Evolutionary conservation across 2,113 vertebrate genomes (phyloP), one percentile per base, ranked within the genome.

Genomic region (Gadus chalcogrammus): DNA sequence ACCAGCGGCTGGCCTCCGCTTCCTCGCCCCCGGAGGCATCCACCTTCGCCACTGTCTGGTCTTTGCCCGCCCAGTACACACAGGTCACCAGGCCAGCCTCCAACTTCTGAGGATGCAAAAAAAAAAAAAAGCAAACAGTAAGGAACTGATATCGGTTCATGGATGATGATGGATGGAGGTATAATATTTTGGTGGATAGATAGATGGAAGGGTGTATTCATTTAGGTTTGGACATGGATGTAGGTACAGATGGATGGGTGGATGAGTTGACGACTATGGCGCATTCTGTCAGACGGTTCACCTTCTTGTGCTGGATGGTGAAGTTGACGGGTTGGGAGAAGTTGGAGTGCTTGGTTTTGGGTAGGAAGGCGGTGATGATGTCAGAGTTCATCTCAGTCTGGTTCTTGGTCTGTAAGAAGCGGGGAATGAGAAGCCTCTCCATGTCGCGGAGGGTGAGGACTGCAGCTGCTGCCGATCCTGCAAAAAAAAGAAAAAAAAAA

Each of bases 321-420:
- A 91, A 91, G 76, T 88, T 88, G 79, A 90, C 87, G 2, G 87
- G 82, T 65, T 90, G 73, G 0, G 83, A 81, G 62, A 91, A 83
- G 64, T 80, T 73, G 61, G 81, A 84, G 79, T 70, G 70, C 58
- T 82, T 88, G 1, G 79, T 59, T 20, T n/a, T n/a, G 0, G 85
- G 83, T 55, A 91, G 12, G 5, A 81, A 5, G 0, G 83, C 90
- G 1, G 82, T 83, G 48, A 88, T 28, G 1, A 91, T 71, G 28
- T 90, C 85, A 0, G 90, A 88, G 64, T 76, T 73, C 79, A 91
- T 85, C 65, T 88, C 80, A 7, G 84, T 85, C 15, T 0, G 9
- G 67, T 88, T 89, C 11, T 80, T 73, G 7, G 82, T 81, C 48
- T 76, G 0, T 31, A 87, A 84, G 76, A 85, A 88, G 0, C 61